Conservation (phyloP, 2,113 vertebrate genomes). For the Campylomormyrus tamandua region DNA sequence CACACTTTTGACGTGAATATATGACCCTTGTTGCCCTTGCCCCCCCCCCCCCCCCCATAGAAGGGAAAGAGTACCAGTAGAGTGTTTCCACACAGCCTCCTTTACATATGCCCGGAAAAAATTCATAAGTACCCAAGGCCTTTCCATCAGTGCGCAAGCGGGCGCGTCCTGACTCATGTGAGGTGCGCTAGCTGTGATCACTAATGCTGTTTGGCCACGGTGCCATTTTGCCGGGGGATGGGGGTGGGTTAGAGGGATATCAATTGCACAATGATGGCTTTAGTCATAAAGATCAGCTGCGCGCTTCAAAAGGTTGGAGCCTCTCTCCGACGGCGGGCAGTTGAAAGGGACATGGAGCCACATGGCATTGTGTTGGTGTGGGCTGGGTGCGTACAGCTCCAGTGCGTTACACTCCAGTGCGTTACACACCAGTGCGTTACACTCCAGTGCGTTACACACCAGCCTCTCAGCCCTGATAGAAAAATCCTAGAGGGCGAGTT, state of each 20-base stretch:
- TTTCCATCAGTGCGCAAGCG: not conserved
- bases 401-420: not conserved
- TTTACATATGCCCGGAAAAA: not conserved
- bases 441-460: not conserved
- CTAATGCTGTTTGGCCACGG: slow-evolving; percentile 14
- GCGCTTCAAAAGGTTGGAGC: slow-evolving; percentile 59
- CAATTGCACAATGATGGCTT: slow-evolving; percentile 60
- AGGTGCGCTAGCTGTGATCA: not conserved
- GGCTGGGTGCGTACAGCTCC: not conserved
- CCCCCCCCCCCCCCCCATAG: too few species aligned
- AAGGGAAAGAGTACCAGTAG: not conserved
- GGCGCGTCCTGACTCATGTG: slow-evolving; percentile 2
- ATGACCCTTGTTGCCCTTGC: not conserved
- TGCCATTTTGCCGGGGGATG: not conserved
- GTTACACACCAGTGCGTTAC: not conserved
- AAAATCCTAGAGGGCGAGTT: not conserved
- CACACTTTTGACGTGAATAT: not conserved
- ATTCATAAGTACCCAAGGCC: slow-evolving; percentile 5
- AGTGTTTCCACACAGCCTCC: not conserved
- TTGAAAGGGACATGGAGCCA: slow-evolving; percentile 43
- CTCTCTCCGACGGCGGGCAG: slow-evolving; percentile 43
- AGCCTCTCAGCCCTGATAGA: not conserved
- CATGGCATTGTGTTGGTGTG: not conserved
- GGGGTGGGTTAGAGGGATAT: slow-evolving; percentile 30
- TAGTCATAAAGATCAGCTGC: slow-evolving; percentile 59